Conservation (phyloP, 2,888 invertebrate species). For the Pachliopta kotzebuea region DNA sequence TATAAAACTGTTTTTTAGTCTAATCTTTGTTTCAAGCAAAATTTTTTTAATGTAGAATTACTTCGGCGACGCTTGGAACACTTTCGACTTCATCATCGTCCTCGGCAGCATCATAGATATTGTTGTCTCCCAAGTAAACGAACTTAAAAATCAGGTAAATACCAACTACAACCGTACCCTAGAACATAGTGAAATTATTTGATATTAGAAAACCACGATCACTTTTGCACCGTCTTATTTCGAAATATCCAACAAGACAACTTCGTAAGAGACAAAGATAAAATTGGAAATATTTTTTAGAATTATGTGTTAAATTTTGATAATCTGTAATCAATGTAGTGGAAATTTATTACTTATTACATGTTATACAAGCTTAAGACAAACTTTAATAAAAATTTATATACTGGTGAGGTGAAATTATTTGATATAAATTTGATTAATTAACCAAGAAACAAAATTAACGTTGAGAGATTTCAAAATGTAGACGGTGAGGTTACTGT, state of each 20-base stretch:
- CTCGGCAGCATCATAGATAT: slow-evolving; percentile 98
- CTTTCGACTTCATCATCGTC: slow-evolving; percentile 98
- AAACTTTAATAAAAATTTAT: no score
- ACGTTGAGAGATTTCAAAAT: slow-evolving; percentile 41
- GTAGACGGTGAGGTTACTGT: slow-evolving; percentile 60
- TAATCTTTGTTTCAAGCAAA: no score
- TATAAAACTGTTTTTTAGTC: no score
- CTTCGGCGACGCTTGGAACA: slow-evolving; percentile 98
- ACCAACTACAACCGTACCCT: not conserved
- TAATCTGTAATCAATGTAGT: not conserved
- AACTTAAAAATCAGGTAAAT: slow-evolving; percentile 84
- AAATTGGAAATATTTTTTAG: not conserved
- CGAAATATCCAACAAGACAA: slow-evolving; percentile 34
- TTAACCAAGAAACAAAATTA: not conserved
- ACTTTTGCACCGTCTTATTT: slow-evolving; percentile 38
- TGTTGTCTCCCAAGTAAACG: slow-evolving; percentile 97
- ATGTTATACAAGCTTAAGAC: no score
- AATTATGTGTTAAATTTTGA: not conserved
- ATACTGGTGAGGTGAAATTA: no score
- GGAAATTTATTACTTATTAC: no score
- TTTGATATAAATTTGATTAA: not conserved
- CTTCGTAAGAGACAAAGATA: not conserved
- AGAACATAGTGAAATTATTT: not conserved
- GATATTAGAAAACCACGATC: slow-evolving; percentile 37
- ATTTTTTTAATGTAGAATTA: slow-evolving; percentile 89